Evolutionary conservation across 2,113 vertebrate species (phyloP).

Genomic region (Anas platyrhynchos): DNA sequence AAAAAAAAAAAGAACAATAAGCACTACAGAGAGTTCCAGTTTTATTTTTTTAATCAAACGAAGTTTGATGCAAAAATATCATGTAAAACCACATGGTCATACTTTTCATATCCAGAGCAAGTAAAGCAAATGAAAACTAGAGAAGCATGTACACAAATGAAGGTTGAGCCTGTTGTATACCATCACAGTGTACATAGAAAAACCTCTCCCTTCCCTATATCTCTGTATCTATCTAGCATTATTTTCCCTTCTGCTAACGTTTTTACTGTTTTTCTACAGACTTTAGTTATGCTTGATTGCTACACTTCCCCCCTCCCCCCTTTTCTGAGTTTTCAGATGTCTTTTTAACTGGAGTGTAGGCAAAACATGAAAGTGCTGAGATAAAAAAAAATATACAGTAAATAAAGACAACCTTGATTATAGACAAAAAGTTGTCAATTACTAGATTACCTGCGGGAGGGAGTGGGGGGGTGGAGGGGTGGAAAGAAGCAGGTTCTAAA

Average conservation of each 20-base stretch:
- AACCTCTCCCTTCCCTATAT: neutral
- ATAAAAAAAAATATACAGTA: neutral
- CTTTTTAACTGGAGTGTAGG: neutral
- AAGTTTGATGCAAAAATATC: slow-evolving; percentile 21
- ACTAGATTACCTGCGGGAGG: neutral
- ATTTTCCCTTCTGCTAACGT: neutral
- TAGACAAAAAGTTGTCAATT: neutral
- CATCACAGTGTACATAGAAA: neutral
- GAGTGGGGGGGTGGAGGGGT: no score
- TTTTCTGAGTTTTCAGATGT: neutral
- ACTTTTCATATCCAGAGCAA: neutral
- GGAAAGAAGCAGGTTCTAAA: neutral
- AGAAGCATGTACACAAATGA: neutral
- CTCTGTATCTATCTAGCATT: neutral
- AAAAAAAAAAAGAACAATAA: neutral
- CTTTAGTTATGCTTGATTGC: neutral
- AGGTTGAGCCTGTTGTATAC: neutral
- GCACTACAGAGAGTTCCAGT: neutral
- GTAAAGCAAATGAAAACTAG: neutral
- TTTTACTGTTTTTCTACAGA: neutral
- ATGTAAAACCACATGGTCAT: neutral
- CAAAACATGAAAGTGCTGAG: neutral
- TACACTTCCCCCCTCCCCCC: neutral
- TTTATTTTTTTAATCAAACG: slow-evolving; percentile 25
- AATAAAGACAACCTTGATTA: neutral